Percentiles rank a stretch among this genome's conserved stretches.
These are phyloP conservation scores for Notodonta ziczac DNA, from an alignment of 2,888 invertebrate genomes.

Conservation along the genomic window DNA sequence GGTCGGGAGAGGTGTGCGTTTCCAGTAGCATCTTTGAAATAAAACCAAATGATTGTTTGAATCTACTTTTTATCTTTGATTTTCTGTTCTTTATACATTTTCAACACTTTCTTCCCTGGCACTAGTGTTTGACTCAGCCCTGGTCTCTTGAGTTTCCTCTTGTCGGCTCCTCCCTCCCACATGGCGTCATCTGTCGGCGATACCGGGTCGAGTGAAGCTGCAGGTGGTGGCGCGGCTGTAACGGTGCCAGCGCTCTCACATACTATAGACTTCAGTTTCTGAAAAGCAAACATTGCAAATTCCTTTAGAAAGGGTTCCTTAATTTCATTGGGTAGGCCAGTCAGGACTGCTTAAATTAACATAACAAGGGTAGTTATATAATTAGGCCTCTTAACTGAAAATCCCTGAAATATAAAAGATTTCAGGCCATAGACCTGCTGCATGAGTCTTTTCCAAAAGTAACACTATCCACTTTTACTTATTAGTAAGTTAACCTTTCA, in stretches of 20 bases:
- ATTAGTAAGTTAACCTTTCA: no score
- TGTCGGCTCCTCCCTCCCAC: slow-evolving; percentile 80
- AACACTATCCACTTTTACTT: no score
- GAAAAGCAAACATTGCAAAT: slow-evolving; percentile 33
- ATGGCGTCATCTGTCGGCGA: slow-evolving; percentile 68
- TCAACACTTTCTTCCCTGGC: slow-evolving; percentile 94
- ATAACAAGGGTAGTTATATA: no score
- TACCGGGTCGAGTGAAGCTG: slow-evolving; percentile 50
- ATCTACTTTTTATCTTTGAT: slow-evolving; percentile 64
- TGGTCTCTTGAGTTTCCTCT: slow-evolving; percentile 89
- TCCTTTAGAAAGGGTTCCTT: not conserved
- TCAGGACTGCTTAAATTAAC: no score
- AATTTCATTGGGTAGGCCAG: no score
- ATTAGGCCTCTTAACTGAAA: no score
- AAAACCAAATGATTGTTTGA: no score
- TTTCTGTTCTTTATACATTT: slow-evolving; percentile 89
- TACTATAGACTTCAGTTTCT: slow-evolving; percentile 73
- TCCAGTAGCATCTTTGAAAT: no score
- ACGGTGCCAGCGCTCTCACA: slow-evolving; percentile 73
- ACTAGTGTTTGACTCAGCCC: slow-evolving; percentile 90
- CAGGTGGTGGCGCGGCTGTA: slow-evolving; percentile 63
- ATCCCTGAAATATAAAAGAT: no score
- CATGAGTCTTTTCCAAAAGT: no score
- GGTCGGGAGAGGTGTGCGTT: no score
- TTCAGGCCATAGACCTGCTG: no score